Conservation (phyloP, 2,797 vertebrate genomes). For the Hydrophis major region DNA sequence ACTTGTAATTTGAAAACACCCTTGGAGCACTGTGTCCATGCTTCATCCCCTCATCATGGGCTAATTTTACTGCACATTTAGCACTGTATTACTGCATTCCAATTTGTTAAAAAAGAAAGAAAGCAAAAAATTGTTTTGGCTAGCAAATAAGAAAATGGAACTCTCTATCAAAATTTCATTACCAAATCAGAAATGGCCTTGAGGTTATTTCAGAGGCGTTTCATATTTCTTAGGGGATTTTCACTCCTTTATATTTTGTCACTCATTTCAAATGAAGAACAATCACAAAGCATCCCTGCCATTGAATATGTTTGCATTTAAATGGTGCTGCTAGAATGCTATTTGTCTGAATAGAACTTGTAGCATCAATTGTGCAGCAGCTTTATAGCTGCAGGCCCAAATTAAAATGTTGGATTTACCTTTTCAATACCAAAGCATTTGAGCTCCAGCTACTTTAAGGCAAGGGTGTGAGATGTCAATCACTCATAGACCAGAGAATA, state of each 20-base stretch:
- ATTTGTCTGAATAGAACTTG: not conserved
- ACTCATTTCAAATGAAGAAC: not conserved
- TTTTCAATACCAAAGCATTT: no score
- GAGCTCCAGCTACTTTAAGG: not conserved
- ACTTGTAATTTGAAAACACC: not conserved
- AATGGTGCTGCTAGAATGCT: not conserved
- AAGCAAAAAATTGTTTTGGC: not conserved
- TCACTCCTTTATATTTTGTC: not conserved
- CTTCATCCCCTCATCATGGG: not conserved
- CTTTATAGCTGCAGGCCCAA: not conserved
- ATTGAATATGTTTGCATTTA: not conserved
- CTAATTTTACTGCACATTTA: not conserved
- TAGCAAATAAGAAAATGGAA: not conserved
- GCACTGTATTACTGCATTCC: not conserved
- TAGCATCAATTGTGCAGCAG: no score
- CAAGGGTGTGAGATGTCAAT: not conserved
- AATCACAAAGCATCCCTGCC: no score
- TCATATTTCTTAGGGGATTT: not conserved
- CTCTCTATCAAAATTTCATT: not conserved
- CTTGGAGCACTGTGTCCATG: not conserved
- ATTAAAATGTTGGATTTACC: not conserved
- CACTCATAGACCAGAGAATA: not conserved
- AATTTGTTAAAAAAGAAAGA: not conserved
- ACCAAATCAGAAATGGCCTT: not conserved
- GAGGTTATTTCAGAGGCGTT: not conserved